Base-by-base conservation (phyloP, 1,140 invertebrate species). In the Drosophila guanche region DNA sequence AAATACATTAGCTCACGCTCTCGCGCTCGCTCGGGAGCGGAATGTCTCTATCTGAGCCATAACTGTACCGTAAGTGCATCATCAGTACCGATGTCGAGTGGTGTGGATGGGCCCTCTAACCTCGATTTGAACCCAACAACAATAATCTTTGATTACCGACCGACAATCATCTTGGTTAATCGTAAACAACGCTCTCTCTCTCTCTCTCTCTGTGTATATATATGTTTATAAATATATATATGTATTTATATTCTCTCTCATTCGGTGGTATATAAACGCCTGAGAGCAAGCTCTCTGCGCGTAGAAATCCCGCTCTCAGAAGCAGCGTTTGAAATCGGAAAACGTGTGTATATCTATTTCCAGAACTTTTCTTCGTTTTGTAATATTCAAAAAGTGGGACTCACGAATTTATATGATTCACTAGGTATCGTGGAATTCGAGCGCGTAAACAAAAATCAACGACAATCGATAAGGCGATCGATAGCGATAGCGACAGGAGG, bases 301-400 rank as follows among this genome's bases (percentile, higher is more conserved):
- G 14, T 14, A 16, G 12, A 12, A 52, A 37, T 42, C 33, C 33
- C 43, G 20, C 50, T 56, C 52, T 48, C 46, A 57, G 72, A 78
- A 78, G 52, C 55, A 56, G 50, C 52, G 42, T 46, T 55, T 43
- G 65, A 74, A 66, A 55, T 59, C 60, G 65, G 61, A 78, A 88
- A 88, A 88, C 83, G 79, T 88, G 78, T 88, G 84, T 88, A 88
- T 83, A 88, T 88, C 83, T 88, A 88, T 88, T 88, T 88, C 78
- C 76, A 86, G 78, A 86, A 88, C 65, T 68, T 85, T 80, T 85
- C 69, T 43, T 45, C 27, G 45, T 61, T 72, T 60, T 72, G 68
- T 76, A 57, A 65, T 72, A 51, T 60, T 37, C 47, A 27, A 50
- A 47, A 53, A 57, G 42, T 65, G 61, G 50, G 67, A 51, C 60